A percentile compares a stretch with the other conserved stretches of the same genome.
These are phyloP conservation scores for Pyrrhia umbra DNA, from an alignment of 2,888 invertebrate genomes.

Conservation along the genomic window DNA sequence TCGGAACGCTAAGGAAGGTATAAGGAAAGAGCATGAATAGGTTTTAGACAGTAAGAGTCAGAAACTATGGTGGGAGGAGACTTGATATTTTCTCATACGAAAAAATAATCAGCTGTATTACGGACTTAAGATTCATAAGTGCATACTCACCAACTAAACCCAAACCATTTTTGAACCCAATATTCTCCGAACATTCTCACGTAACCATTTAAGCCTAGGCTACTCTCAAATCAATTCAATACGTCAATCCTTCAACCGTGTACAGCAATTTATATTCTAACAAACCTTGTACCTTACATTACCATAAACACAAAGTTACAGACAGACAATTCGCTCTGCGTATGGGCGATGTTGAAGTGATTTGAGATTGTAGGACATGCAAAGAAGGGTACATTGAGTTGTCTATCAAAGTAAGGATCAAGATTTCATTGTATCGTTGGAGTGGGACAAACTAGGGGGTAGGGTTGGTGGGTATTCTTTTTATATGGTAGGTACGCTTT, in stretches of 20 bases:
- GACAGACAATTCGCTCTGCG: constrained; percentile 54
- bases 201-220: constrained; percentile 11
- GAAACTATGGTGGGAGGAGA: too few relatives aligned
- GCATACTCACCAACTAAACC: too few relatives aligned
- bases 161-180: constrained; percentile 5
- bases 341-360: constrained; percentile 54
- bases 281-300: constrained; percentile 43
- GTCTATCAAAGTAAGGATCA: constrained; percentile 60
- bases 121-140: too few relatives aligned
- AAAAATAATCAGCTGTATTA: too few relatives aligned
- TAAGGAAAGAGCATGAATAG: too few relatives aligned
- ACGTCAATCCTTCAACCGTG: constrained; percentile 46
- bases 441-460: constrained; percentile 23
- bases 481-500: too few relatives aligned
- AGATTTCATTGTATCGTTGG: constrained; percentile 58
- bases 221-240: constrained; percentile 50
- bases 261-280: constrained; percentile 58
- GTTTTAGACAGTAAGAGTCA: too few relatives aligned
- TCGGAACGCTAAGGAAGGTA: too few relatives aligned
- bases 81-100: too few relatives aligned
- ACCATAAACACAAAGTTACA: constrained; percentile 57
- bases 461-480: too few relatives aligned
- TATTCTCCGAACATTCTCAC: constrained; percentile 33
- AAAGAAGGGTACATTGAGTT: constrained; percentile 52
- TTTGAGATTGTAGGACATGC: constrained; percentile 54